These are phyloP conservation scores for Ciconia maguari DNA, from an alignment of 2,113 vertebrate genomes.

Conservation along the genomic window DNA sequence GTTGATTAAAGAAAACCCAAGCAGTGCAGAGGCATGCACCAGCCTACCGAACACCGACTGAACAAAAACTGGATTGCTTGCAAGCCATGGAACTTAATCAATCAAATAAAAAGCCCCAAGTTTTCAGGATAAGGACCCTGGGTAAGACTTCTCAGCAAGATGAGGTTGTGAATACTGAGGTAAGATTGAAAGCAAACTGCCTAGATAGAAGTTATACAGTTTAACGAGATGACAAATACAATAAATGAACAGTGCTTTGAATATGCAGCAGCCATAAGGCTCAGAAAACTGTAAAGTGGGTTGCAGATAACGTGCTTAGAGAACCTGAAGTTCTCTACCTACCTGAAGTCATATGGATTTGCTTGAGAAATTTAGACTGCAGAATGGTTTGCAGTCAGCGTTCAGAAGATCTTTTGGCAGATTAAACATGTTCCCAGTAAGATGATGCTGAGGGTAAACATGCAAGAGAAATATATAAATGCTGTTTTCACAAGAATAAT, in stretches of 20 bases:
- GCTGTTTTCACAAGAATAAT: neutral
- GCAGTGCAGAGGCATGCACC: neutral
- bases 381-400: neutral
- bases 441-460: slow-evolving; percentile 4
- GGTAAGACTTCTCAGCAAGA: slow-evolving; percentile 26
- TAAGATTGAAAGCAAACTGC: slow-evolving; percentile 37
- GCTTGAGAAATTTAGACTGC: neutral
- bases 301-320: neutral
- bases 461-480: neutral
- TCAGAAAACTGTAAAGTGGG: neutral
- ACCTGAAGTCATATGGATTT: neutral
- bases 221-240: neutral
- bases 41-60: neutral
- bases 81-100: slow-evolving; percentile 11
- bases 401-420: slow-evolving; percentile 7
- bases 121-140: slow-evolving; percentile 24
- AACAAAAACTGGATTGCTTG: neutral
- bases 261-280: neutral
- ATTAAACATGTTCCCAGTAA: slow-evolving; percentile 2
- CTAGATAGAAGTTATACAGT: neutral
- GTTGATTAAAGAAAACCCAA: slow-evolving; percentile 35
- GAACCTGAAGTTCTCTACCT: neutral
- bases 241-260: neutral
- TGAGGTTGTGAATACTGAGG: slow-evolving; percentile 26
- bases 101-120: slow-evolving; percentile 4